phyloP scores from a whole-genome alignment of 2,888 invertebrate species.

The Sesamia inferens region DNA sequence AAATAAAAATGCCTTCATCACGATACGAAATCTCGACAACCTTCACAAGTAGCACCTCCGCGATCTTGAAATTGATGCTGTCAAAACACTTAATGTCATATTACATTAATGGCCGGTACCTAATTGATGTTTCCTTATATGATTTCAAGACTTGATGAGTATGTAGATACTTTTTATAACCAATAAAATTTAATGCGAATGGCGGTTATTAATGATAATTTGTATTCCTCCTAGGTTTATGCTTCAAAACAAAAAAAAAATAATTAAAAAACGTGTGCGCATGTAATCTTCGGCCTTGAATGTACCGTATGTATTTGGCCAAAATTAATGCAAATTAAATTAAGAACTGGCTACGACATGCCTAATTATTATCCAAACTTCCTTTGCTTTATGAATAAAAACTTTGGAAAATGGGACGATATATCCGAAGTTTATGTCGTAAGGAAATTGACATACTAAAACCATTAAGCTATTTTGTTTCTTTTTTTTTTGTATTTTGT shows the following conservation, averaged over 20 bases:
- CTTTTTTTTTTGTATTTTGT: background rate
- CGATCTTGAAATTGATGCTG: slow-evolving; percentile 61
- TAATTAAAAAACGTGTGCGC: background rate
- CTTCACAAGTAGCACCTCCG: slow-evolving; percentile 66
- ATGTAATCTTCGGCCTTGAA: slow-evolving; percentile 4
- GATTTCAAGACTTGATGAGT: slow-evolving; percentile 36
- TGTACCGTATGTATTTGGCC: slow-evolving; percentile 1
- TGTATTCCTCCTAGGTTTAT: slow-evolving; percentile 10
- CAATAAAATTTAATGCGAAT: slow-evolving; percentile 20
- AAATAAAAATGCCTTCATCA: slow-evolving; percentile 40
- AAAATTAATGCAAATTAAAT: slow-evolving; percentile 32
- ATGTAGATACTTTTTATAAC: slow-evolving; percentile 16
- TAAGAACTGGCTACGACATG: slow-evolving; percentile 14
- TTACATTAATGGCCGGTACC: slow-evolving; percentile 47
- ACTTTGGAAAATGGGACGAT: slow-evolving; percentile 21
- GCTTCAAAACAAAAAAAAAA: background rate
- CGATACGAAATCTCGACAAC: slow-evolving; percentile 54
- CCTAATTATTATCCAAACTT: slow-evolving; percentile 23
- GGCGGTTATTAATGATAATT: slow-evolving; percentile 26
- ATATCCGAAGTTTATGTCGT: background rate
- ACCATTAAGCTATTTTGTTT: background rate
- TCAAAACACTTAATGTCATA: slow-evolving; percentile 57
- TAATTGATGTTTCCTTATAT: slow-evolving; percentile 55
- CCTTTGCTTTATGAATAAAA: slow-evolving; percentile 15
- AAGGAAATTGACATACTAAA: background rate